Evolutionary conservation across 1,140 invertebrate species (phyloP).

Genomic region (Lepidurus arcticus): DNA sequence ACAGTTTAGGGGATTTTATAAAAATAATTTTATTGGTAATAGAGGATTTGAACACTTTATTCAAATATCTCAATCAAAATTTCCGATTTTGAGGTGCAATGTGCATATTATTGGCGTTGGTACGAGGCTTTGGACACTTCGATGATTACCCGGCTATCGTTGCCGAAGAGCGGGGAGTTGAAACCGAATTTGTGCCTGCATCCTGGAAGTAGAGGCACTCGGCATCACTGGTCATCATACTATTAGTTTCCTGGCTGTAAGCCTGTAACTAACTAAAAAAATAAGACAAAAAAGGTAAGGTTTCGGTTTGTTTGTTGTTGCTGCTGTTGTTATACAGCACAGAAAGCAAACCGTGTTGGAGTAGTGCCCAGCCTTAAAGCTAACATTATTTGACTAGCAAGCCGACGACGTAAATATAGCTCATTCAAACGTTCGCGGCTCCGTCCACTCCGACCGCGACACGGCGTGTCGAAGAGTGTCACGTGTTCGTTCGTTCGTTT

Average conservation of each 20-base stretch:
- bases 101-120: too few species aligned
- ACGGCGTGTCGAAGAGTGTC: too few species aligned
- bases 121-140: too few species aligned
- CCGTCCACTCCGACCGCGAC: too few species aligned
- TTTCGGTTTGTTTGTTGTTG: background rate
- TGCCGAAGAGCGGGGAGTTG: background rate
- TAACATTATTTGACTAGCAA: constrained; percentile 27
- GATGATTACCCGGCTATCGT: background rate
- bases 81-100: too few species aligned
- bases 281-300: background rate
- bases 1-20: too few species aligned
- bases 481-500: too few species aligned
- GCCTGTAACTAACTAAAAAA: background rate
- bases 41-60: too few species aligned
- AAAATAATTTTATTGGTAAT: too few species aligned
- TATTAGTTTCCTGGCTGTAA: background rate
- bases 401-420: background rate
- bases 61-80: too few species aligned
- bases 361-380: constrained; percentile 30
- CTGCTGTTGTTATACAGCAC: background rate
- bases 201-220: background rate
- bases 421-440: too few species aligned
- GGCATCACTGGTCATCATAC: background rate
- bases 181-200: background rate
- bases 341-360: constrained; percentile 18